Evolutionary conservation across 2,888 invertebrate genomes (phyloP).

Genomic region (Blomia tropicalis): DNA sequence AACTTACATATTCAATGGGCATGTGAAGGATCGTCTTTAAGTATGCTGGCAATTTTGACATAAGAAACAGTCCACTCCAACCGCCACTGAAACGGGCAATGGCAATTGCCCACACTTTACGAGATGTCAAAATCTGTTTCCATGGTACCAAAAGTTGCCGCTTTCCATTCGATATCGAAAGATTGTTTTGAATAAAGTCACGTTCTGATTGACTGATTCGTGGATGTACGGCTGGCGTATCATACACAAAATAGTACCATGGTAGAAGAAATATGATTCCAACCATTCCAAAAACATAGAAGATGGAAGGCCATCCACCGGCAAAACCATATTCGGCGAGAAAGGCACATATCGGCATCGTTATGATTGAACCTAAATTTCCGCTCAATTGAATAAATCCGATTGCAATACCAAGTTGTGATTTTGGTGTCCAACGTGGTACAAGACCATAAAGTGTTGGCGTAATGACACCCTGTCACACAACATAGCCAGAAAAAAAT

Average conservation of each 20-base stretch:
- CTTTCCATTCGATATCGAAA: neutral
- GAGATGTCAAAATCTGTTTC: constrained; percentile 28
- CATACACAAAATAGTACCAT: constrained; percentile 33
- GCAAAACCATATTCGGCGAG: constrained; percentile 21
- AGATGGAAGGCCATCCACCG: constrained; percentile 37
- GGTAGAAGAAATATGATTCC: constrained; percentile 34
- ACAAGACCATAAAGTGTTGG: constrained; percentile 61
- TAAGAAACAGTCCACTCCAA: constrained; percentile 30
- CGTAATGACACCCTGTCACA: constrained; percentile 21
- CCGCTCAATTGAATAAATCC: constrained; percentile 52
- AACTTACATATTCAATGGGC: constrained; percentile 29
- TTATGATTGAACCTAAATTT: constrained; percentile 36
- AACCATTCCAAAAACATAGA: constrained; percentile 34
- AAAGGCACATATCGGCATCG: constrained; percentile 35
- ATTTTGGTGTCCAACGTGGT: constrained; percentile 63
- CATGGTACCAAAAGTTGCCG: constrained; percentile 27
- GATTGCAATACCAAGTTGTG: constrained; percentile 59
- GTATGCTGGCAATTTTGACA: constrained; percentile 31
- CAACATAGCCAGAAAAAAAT: neutral
- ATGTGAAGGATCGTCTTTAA: constrained; percentile 30
- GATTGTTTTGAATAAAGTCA: constrained; percentile 33
- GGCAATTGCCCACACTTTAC: constrained; percentile 30
- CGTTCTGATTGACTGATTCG: constrained; percentile 34
- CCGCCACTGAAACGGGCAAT: constrained; percentile 30
- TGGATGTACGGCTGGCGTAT: constrained; percentile 34